These are phyloP conservation scores for Andrena bucephala DNA, from an alignment of 2,888 invertebrate genomes.

Conservation along the genomic window DNA sequence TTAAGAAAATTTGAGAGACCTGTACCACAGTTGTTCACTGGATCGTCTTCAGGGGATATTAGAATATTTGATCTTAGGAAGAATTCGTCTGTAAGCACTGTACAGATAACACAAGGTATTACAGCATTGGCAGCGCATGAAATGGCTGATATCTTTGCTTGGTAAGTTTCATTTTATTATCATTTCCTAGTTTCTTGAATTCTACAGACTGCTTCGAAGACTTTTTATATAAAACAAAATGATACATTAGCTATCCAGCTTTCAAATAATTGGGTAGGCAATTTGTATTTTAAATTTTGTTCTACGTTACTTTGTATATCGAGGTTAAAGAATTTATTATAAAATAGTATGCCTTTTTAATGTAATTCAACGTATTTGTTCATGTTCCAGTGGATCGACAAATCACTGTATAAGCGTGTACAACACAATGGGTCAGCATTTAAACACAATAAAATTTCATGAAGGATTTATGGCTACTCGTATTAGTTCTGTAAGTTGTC, in stretches of 20 bases:
- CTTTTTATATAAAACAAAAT: too few relatives aligned
- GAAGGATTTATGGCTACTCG: constrained; percentile 94
- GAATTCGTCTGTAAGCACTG: constrained; percentile 86
- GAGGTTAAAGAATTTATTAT: background rate
- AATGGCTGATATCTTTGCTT: constrained; percentile 92
- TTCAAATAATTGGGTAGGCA: background rate
- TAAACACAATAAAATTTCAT: constrained; percentile 94
- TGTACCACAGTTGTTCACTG: constrained; percentile 77
- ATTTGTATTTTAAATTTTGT: background rate
- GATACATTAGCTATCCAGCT: background rate
- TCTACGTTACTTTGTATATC: background rate
- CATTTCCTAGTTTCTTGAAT: background rate
- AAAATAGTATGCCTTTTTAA: background rate
- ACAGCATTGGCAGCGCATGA: constrained; percentile 94
- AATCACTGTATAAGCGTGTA: constrained; percentile 93
- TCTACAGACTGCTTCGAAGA: background rate
- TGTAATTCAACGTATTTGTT: constrained; percentile 2
- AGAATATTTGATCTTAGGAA: constrained; percentile 90
- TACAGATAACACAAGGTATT: constrained; percentile 91
- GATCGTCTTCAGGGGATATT: constrained; percentile 89
- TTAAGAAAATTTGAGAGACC: constrained; percentile 81
- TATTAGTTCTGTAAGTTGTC: constrained; percentile 94
- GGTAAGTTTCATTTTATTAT: constrained; percentile 86
- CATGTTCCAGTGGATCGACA: constrained; percentile 88
- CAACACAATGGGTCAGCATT: constrained; percentile 89